Evolutionary conservation across 1,140 invertebrate species (phyloP), one percentile per base, ranked within the genome.

Genomic region (Leguminivora glycinivorella): DNA sequence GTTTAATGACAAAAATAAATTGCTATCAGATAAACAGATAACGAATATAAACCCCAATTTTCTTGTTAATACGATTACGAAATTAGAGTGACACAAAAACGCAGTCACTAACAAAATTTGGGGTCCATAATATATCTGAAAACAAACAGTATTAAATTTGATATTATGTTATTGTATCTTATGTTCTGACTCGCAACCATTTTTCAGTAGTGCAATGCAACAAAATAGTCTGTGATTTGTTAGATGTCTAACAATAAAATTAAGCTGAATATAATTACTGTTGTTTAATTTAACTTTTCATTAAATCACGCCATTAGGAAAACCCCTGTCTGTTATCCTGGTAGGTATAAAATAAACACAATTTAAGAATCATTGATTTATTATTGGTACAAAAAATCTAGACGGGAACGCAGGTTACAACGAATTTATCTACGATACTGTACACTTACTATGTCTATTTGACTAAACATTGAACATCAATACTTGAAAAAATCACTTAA

Each of bases 211-310:
- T 67, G 66, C 63, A 72, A 75, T 72, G 68, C 63, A 69, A 74
- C 63, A 67, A 73, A 72, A 77, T 31, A 73, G 74, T 77, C 82
- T 83, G 80, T 83, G 82, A 83, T 82, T 82, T 77, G 76, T 77
- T 83, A 77, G 80, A 56, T 72, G 34, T 75, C 56, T 81, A 76
- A 80, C 71, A 79, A 77, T 82, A 82, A 77, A n/a, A 83, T 29
- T 80, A 80, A 80, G 75, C 68, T 60, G 52, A 74, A 80, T 71
- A 14, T 17, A 14, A 12, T 26, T n/a, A 9, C 10, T 17, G 67
- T 6, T 68, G n/a, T 63, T 72, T 72, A 72, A 70, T 72, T 75
- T 56, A 10, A 43, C 69, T 68, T 52, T 17, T 19, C n/a, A n/a
- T n/a, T n/a, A n/a, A n/a, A n/a, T n/a, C n/a, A n/a, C n/a, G n/a